Evolutionary conservation across 2,113 vertebrate genomes (phyloP).

Genomic region (Microcebus murinus): DNA sequence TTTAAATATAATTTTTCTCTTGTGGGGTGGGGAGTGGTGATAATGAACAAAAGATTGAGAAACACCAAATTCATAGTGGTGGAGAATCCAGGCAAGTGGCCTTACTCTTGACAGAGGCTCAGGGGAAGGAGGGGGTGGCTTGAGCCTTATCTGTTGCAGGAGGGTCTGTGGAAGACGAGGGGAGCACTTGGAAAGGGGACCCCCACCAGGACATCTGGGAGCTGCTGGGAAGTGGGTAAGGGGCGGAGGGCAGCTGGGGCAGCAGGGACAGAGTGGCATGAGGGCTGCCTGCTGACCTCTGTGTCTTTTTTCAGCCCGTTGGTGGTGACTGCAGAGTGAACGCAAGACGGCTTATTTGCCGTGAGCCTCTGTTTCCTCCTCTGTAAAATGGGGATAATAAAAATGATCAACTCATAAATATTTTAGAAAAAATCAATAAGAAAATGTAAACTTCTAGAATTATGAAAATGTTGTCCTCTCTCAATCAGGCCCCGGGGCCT

Average conservation of each 20-base stretch:
- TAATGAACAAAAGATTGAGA: not conserved
- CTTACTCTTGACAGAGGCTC: not conserved
- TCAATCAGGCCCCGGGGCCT: not conserved
- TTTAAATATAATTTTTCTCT: slow-evolving; percentile 29
- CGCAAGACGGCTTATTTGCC: not conserved
- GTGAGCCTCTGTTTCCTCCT: not conserved
- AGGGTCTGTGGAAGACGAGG: not conserved
- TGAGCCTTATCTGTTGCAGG: not conserved
- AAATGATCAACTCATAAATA: not conserved
- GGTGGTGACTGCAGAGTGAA: not conserved
- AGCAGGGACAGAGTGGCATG: not conserved
- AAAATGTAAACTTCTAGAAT: not conserved
- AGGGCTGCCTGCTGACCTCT: fast-evolving
- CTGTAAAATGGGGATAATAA: not conserved
- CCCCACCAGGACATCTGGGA: not conserved
- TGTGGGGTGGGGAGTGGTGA: not conserved
- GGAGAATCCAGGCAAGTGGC: fast-evolving
- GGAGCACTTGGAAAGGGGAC: not conserved
- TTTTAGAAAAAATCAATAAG: not conserved
- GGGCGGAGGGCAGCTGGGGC: fast-evolving
- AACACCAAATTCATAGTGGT: not conserved
- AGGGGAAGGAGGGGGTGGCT: fast-evolving
- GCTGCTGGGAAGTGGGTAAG: not conserved
- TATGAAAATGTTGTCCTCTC: not conserved
- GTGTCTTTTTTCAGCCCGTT: not conserved